Percentiles rank a stretch among this genome's conserved stretches.
Conservation (phyloP, 2,888 invertebrate species). For the Sinodicranocentrus sp. region DNA sequence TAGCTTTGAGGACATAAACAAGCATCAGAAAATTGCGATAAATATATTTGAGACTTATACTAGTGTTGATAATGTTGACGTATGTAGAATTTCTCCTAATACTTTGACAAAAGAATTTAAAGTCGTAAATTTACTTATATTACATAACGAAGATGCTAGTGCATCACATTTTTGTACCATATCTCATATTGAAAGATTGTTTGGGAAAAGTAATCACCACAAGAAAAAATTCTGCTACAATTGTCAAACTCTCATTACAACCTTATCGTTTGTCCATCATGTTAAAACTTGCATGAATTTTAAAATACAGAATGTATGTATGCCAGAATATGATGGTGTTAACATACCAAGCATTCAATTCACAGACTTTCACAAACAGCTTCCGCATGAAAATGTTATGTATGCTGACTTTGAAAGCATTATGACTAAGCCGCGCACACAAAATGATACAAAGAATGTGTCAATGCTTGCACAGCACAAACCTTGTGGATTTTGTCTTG, state of each 20-base stretch:
- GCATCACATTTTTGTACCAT: conserved; percentile 28
- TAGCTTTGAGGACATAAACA: conserved; percentile 24
- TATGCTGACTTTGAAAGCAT: conserved; percentile 45
- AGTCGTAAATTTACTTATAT: conserved; percentile 11
- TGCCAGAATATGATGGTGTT: neutral
- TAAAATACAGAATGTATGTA: conserved; percentile 9
- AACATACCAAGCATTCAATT: neutral
- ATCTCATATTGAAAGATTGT: neutral
- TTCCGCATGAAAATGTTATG: conserved; percentile 33
- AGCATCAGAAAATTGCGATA: neutral
- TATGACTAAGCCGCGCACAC: neutral
- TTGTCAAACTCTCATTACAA: conserved; percentile 36
- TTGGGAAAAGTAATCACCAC: conserved; percentile 16
- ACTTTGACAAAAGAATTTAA: neutral
- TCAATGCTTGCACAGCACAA: no score
- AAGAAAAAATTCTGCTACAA: conserved; percentile 43
- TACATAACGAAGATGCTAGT: conserved; percentile 1
- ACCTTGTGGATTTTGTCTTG: conserved; percentile 22
- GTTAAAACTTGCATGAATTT: conserved; percentile 1
- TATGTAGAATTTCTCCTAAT: neutral
- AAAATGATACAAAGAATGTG: no score
- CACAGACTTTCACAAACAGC: neutral
- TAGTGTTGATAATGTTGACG: neutral
- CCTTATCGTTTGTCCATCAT: neutral
- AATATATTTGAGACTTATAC: conserved; percentile 43